Conservation (phyloP, 2,113 vertebrate genomes). For the Rallus limicola region DNA sequence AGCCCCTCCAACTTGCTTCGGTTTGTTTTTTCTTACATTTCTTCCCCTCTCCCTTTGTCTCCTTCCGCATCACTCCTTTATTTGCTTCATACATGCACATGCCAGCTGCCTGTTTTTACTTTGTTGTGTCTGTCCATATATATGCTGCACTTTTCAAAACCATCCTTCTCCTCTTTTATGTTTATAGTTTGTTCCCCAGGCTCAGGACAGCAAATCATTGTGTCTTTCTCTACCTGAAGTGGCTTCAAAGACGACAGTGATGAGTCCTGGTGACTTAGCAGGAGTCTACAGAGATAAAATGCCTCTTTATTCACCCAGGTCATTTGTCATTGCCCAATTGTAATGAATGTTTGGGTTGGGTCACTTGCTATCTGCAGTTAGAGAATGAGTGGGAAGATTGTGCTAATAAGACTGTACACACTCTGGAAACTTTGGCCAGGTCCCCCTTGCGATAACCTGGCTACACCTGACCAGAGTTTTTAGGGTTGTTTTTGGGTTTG, state of each 20-base stretch:
- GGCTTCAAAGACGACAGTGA: background rate
- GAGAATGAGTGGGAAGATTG: background rate
- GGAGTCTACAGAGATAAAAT: background rate
- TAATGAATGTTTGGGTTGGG: background rate
- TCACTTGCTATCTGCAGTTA: background rate
- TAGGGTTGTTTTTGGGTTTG: background rate
- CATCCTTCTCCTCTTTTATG: background rate
- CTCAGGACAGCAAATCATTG: background rate
- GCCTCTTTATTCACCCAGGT: background rate
- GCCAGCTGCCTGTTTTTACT: background rate
- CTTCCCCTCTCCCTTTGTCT: background rate
- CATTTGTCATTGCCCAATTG: background rate
- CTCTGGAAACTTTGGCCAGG: background rate
- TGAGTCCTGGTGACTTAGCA: background rate
- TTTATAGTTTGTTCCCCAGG: background rate
- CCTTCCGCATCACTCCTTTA: background rate
- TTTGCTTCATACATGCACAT: background rate
- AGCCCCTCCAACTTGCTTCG: background rate
- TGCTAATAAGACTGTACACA: background rate
- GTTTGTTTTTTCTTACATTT: background rate
- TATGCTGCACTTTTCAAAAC: background rate
- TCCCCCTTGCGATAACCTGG: background rate
- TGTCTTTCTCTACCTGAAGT: background rate
- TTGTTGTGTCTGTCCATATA: background rate
- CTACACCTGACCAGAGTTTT: background rate